A percentile compares a stretch with the other conserved stretches of the same genome.
These are phyloP conservation scores for Ctenicera cuprea DNA, from an alignment of 2,888 invertebrate species.

Conservation along the genomic window DNA sequence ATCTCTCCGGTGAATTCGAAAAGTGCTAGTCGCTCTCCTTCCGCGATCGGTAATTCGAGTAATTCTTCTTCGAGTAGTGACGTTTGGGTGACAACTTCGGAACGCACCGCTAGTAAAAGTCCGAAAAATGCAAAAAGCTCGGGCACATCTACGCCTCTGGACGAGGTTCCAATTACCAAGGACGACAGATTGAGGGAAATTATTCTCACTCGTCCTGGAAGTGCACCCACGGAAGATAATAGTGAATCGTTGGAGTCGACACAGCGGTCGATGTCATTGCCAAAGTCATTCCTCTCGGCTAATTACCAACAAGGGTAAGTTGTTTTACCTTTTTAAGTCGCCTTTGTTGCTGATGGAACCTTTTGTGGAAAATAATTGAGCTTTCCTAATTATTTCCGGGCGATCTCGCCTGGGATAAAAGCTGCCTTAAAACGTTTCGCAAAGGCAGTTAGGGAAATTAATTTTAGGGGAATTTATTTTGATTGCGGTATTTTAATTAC, in stretches of 20 bases:
- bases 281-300: constrained; percentile 74
- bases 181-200: constrained; percentile 69
- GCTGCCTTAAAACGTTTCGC: constrained; percentile 21
- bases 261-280: constrained; percentile 75
- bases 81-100: constrained; percentile 75
- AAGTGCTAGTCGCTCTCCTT: constrained; percentile 65
- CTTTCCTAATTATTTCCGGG: constrained; percentile 16
- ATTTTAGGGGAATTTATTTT: constrained; percentile 26
- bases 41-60: constrained; percentile 61
- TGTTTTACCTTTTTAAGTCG: constrained; percentile 23
- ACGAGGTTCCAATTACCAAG: constrained; percentile 65
- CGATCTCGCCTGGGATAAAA: background rate
- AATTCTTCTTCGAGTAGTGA: constrained; percentile 75
- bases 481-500: constrained; percentile 21
- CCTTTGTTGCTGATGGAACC: background rate
- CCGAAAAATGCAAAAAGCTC: constrained; percentile 73
- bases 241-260: constrained; percentile 66
- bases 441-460: constrained; percentile 3
- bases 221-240: constrained; percentile 73
- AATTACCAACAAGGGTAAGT: constrained; percentile 63
- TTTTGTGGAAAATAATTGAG: constrained; percentile 19
- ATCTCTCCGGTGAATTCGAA: constrained; percentile 62
- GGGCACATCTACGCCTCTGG: constrained; percentile 74
- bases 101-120: constrained; percentile 73
- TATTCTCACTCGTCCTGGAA: constrained; percentile 74